These are phyloP conservation scores for Pipistrellus nathusii DNA, from an alignment of 2,797 vertebrate genomes.

Conservation along the genomic window DNA sequence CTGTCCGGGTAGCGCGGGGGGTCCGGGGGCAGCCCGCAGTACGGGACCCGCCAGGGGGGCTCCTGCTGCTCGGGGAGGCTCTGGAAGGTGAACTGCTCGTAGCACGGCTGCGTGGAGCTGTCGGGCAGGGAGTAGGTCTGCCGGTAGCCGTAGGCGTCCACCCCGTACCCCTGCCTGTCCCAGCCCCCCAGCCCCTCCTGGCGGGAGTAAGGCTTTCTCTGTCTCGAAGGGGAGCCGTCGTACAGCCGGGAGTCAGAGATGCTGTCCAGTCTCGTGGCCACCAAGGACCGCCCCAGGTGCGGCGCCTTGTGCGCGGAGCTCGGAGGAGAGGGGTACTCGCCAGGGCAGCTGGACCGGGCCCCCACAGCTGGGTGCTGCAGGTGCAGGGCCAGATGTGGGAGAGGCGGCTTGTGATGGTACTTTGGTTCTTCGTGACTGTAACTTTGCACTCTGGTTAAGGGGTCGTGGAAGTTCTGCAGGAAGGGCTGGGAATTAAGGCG, in stretches of 20 bases:
- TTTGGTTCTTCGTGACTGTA: constrained; percentile 93
- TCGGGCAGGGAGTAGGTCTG: constrained; percentile 90
- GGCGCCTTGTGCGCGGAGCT: constrained; percentile 88
- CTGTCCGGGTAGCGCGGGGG: constrained; percentile 91
- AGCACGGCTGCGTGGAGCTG: constrained; percentile 89
- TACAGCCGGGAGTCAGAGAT: constrained; percentile 94
- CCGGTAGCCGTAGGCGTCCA: constrained; percentile 90
- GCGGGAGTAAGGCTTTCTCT: constrained; percentile 90
- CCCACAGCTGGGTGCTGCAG: constrained; percentile 91
- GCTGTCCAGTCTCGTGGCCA: constrained; percentile 92
- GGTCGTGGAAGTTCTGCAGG: constrained; percentile 91
- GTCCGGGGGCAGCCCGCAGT: constrained; percentile 89
- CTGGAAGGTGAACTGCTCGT: constrained; percentile 93
- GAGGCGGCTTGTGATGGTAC: constrained; percentile 91
- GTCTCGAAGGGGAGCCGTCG: constrained; percentile 90
- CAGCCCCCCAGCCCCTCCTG: constrained; percentile 91
- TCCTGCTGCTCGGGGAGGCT: constrained; percentile 93
- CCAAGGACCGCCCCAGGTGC: constrained; percentile 91
- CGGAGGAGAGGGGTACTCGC: constrained; percentile 91
- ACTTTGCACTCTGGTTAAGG: constrained; percentile 89
- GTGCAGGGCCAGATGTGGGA: constrained; percentile 92
- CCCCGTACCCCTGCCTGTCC: constrained; percentile 90
- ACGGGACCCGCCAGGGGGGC: constrained; percentile 91
- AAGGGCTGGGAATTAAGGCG: constrained; percentile 89
- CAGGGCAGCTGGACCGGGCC: constrained; percentile 93